Evolutionary conservation across 30 jellyfish, hydroid and myxozoan genomes (phyloP).

Genomic region (Aurelia sp.): DNA sequence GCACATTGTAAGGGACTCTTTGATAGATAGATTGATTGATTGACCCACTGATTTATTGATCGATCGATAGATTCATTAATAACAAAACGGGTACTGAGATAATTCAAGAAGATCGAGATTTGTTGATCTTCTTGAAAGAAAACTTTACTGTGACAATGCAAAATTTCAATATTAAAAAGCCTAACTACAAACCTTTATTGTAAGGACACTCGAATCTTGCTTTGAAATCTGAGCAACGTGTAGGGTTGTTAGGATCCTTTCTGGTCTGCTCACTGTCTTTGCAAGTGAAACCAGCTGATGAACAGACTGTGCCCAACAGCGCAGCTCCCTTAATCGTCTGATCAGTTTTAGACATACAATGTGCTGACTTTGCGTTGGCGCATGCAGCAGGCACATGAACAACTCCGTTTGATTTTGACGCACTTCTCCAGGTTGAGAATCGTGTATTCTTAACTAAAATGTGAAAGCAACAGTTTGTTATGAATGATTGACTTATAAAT

Average conservation of each 20-base stretch:
- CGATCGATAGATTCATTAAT: too few relatives aligned
- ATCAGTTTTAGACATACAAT: slow-evolving; percentile 64
- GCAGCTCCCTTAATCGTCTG: slow-evolving; percentile 50
- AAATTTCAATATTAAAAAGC: too few relatives aligned
- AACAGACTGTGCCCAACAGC: slow-evolving; percentile 66
- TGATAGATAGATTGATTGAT: too few relatives aligned
- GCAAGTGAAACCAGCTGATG: slow-evolving; percentile 81
- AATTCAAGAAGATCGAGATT: too few relatives aligned
- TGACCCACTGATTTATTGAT: too few relatives aligned
- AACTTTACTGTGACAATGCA: too few relatives aligned
- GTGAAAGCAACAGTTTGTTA: too few relatives aligned
- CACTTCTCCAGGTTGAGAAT: slow-evolving; percentile 81
- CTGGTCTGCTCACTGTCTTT: slow-evolving; percentile 62
- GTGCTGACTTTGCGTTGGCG: slow-evolving; percentile 66
- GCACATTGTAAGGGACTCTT: too few relatives aligned
- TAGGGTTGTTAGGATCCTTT: slow-evolving; percentile 42
- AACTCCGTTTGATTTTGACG: slow-evolving; percentile 57
- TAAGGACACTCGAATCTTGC: slow-evolving; percentile 94
- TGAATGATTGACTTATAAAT: too few relatives aligned
- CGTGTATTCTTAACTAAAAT: slow-evolving; percentile 61
- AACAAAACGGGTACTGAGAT: too few relatives aligned
- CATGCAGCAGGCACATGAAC: slow-evolving; percentile 51
- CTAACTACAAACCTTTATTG: not conserved
- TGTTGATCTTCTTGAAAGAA: too few relatives aligned
- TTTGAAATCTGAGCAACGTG: slow-evolving; percentile 62